Base-by-base conservation (phyloP, 2,113 vertebrate genomes). In the Desmodus rotundus region DNA sequence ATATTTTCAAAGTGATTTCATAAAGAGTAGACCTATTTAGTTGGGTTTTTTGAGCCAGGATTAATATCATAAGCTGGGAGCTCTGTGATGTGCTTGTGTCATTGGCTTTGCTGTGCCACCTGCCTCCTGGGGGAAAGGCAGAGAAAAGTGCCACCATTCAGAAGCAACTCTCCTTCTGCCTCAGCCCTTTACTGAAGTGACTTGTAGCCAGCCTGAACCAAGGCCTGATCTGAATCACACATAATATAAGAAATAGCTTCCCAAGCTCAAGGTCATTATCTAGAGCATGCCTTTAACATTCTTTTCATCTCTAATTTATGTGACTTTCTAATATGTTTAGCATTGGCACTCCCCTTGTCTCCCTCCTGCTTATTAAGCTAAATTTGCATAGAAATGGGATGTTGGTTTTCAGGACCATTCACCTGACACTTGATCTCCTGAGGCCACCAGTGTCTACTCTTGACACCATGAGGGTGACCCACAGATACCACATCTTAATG, bases 371-470 rank as follows among this genome's bases (percentile, higher is more conserved):
- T 96, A 96, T 95, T 95, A 96, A 97, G 91, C 87, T 89, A 88
- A 95, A 96, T 97, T 96, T 98, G 89, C 74, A 76, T 97, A 85
- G 95, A 98, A 97, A 96, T 81, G 93, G 10, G 85, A 93, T 90
- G 16, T 47, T 83, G 94, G 89, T 95, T 97, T 97, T 89, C 68
- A 63, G 56, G 65, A 47, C 92, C 91, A 14, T 89, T 96, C 93
- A 94, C 88, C 91, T 73, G 86, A 97, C 95, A 85, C 89, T 97
- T 95, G 96, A 96, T 54, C 96, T 93, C 95, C 85, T 14, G 58
- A 87, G 72, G 65, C 72, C 82, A 80, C 94, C 89, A 41, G 45
- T 45, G 87, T 94, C 94, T 81, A 17, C 85, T 65, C 28, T 22
- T 15, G 82, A 45, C 83, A 31, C 82, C 43, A 10, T 47, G 73